phyloP scores from a whole-genome alignment of 1,140 invertebrate species.

The Triops longicaudatus region DNA sequence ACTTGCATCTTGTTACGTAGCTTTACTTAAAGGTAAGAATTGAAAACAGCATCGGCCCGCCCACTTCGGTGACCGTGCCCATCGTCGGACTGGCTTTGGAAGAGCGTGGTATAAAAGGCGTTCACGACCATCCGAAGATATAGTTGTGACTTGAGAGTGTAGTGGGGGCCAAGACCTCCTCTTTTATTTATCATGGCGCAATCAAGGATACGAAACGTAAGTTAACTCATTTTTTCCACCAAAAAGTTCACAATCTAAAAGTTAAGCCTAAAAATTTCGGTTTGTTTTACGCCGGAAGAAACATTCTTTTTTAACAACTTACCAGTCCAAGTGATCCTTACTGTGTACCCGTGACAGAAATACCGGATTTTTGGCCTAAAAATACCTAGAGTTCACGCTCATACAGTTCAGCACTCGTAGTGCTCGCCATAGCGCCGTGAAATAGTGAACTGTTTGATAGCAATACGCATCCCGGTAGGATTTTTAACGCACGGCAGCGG shows the following conservation, averaged over 20 bases:
- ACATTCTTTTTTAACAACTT: background rate
- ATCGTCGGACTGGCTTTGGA: background rate
- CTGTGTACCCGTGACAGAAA: background rate
- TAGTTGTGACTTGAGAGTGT: constrained; percentile 12
- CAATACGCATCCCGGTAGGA: no score
- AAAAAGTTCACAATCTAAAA: background rate
- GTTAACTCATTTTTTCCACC: background rate
- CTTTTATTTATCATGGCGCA: constrained; percentile 11
- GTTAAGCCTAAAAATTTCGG: background rate
- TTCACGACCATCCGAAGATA: background rate
- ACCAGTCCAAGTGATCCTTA: background rate
- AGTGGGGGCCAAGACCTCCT: constrained; percentile 5
- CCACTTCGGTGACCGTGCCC: background rate
- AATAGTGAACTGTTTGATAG: background rate
- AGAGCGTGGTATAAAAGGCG: background rate
- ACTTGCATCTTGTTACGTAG: constrained; percentile 7
- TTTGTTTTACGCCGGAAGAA: background rate
- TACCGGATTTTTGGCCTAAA: background rate
- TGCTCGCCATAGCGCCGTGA: background rate
- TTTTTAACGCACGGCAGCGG: no score
- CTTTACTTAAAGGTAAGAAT: background rate
- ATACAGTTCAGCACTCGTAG: background rate
- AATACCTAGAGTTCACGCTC: background rate
- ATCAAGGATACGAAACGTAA: constrained; percentile 15
- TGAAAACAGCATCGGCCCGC: constrained; percentile 6